A percentile compares a stretch with the other conserved stretches of the same genome.
phyloP scores from a whole-genome alignment of 2,113 vertebrate species.

The Rattus norvegicus region GRCr8 NC_086027.1:9162501-9163000 shows the following conservation, averaged over 20 bases:
- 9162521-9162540: neutral
- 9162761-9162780: no score
- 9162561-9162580: neutral
- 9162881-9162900: neutral
- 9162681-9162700: neutral
- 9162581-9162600: neutral
- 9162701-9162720: neutral
- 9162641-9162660: neutral
- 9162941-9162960: neutral
- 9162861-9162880: neutral
- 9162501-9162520: neutral
- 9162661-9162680: neutral
- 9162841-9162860: neutral
- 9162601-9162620: neutral
- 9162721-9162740: no score
- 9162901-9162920: rapidly evolving
- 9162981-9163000: neutral
- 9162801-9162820: rapidly evolving
- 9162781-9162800: neutral
- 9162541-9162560: neutral
- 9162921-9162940: no score
- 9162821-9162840: neutral
- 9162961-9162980: neutral
- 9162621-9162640: neutral
- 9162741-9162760: no score